These are phyloP conservation scores for Misgurnus mizolepis DNA, from an alignment of 2,113 vertebrate species.

Conservation along the genomic window DNA sequence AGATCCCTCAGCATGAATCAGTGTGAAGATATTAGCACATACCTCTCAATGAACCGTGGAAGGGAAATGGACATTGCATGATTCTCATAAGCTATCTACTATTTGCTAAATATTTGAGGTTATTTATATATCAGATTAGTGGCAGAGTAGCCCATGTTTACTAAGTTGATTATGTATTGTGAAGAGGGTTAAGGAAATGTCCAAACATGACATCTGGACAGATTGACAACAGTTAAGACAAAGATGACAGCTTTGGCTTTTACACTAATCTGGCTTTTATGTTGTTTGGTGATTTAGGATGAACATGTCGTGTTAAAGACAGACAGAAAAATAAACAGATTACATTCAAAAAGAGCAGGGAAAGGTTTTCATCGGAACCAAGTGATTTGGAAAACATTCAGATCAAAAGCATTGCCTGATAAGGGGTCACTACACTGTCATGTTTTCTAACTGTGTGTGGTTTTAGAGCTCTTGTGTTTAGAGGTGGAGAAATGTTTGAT, in stretches of 20 bases:
- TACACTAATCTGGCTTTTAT: constrained; percentile 69
- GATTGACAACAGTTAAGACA: constrained; percentile 59
- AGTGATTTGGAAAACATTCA: constrained; percentile 34
- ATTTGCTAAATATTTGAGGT: constrained; percentile 61
- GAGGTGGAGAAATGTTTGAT: background rate
- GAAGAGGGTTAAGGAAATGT: constrained; percentile 63
- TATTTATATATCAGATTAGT: constrained; percentile 66
- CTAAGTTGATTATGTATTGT: constrained; percentile 61
- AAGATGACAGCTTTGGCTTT: constrained; percentile 67
- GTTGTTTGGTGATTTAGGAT: constrained; percentile 50
- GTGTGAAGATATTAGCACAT: constrained; percentile 53
- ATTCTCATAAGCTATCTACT: constrained; percentile 60
- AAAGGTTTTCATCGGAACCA: constrained; percentile 36
- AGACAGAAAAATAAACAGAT: constrained; percentile 60
- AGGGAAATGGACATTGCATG: constrained; percentile 45
- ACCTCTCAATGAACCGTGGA: constrained; percentile 28
- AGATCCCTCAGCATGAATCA: constrained; percentile 48
- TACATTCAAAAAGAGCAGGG: constrained; percentile 47
- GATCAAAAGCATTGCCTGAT: constrained; percentile 20
- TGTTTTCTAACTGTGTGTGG: background rate
- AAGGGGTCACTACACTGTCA: background rate
- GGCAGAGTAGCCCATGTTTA: constrained; percentile 43
- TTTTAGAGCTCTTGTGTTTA: constrained; percentile 12
- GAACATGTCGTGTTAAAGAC: constrained; percentile 41
- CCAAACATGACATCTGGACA: constrained; percentile 58